Evolutionary conservation across 2,888 invertebrate genomes (phyloP), one percentile per base, ranked within the genome.

Genomic region (Melikaiella ostensackeni): DNA sequence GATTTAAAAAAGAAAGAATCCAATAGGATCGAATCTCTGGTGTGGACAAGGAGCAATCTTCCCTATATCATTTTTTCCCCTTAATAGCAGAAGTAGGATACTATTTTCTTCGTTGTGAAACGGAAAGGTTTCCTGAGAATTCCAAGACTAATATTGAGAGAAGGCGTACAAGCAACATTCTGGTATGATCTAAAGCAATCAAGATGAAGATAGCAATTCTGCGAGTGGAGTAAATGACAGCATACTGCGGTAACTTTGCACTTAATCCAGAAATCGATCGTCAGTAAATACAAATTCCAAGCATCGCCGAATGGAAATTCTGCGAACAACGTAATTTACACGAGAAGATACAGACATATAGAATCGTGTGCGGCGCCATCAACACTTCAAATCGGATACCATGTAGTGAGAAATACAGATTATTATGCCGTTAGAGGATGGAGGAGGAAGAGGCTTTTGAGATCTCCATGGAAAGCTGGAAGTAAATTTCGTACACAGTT

Each of bases 341-440:
- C 27, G 38, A 64, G 64, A 13, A 24, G 19, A 66, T 66, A 38
- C 27, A 8, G 8, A 50, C 21, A 59, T 24, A 24, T 24, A 30
- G n/a, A 70, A 66, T 42, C 38, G 24, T 59, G 19, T 59, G 30
- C 16, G 35, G n/a, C 30, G 59, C 77, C 76, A 79, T 80, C 80
- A 82, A 79, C 75, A 74, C 50, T 82, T 82, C 85, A 86, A 86
- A 87, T 86, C 84, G 86, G 84, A 87, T 87, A 86, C 84, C 83
- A 84, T 85, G 86, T 86, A 84, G 85, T 81, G 84, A 84, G 82
- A 85, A 86, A 85, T 86, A 84, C 83, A 84, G 86, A 88, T 88
- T 87, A 86, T 88, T 87, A 85, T 85, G 85, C 85, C 83, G 86
- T 88, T 86, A 88, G 84, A 79, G 83, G 86, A 85, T 84, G 84